phyloP scores from a whole-genome alignment of 2,797 vertebrate species.

The Anguilla anguilla region DNA sequence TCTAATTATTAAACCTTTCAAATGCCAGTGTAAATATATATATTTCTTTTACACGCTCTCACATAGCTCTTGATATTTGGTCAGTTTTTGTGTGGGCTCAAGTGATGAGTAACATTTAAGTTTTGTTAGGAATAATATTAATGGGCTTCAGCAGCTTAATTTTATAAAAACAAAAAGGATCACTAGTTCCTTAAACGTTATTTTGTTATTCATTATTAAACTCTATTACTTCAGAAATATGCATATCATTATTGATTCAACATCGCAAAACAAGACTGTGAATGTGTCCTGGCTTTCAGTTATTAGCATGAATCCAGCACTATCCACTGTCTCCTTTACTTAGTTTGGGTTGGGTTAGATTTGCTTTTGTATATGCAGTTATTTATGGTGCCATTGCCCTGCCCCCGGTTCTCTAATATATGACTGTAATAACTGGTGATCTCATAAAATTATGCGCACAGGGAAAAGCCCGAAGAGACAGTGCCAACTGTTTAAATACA shows the following conservation, averaged over 20 bases:
- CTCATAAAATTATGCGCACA: not conserved
- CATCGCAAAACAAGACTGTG: not conserved
- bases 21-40: too few relatives aligned
- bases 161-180: not conserved
- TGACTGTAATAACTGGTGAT: not conserved
- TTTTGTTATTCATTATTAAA: not conserved
- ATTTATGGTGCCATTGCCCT: not conserved
- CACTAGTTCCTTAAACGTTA: not conserved
- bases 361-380: too few relatives aligned
- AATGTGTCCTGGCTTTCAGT: not conserved
- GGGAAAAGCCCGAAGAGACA: not conserved
- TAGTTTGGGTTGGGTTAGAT: too few relatives aligned
- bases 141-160: not conserved
- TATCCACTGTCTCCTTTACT: not conserved
- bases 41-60: too few relatives aligned
- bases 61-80: too few relatives aligned
- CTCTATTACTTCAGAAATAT: not conserved
- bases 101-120: too few relatives aligned
- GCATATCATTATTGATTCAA: not conserved
- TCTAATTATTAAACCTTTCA: too few relatives aligned
- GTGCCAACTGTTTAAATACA: constrained; percentile 9
- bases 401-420: not conserved
- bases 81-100: too few relatives aligned
- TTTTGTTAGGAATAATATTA: too few relatives aligned
- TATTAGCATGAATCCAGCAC: not conserved